Percentiles rank a stretch among this genome's conserved stretches.
These are phyloP conservation scores for Agrochola lychnidis DNA, from an alignment of 2,888 invertebrate species.

Conservation along the genomic window DNA sequence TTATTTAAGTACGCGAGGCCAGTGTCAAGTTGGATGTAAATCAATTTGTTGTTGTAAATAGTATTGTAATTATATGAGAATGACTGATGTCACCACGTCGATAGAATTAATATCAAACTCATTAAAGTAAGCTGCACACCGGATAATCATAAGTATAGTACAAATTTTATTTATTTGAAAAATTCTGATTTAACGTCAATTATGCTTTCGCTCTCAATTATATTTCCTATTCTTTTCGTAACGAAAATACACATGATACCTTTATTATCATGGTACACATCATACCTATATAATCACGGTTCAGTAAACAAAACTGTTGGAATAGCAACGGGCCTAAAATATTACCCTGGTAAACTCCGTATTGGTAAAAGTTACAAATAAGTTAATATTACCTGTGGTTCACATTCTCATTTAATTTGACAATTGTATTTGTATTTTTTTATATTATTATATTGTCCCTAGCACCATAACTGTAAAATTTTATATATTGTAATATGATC, in stretches of 20 bases:
- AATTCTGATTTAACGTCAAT: not conserved
- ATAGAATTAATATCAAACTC: slow-evolving; percentile 51
- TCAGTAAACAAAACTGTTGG: not conserved
- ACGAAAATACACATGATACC: not conserved
- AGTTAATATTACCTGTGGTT: not conserved
- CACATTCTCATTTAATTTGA: not conserved
- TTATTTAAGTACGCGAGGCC: slow-evolving; percentile 72
- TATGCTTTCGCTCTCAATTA: not conserved
- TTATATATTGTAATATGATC: not conserved
- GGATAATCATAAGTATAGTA: slow-evolving; percentile 16
- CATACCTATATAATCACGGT: not conserved
- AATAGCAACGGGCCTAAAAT: slow-evolving; percentile 22
- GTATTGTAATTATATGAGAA: slow-evolving; percentile 74
- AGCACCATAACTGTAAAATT: no score
- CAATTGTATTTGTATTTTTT: not conserved
- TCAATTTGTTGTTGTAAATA: slow-evolving; percentile 84
- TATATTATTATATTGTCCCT: no score
- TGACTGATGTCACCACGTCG: slow-evolving; percentile 79
- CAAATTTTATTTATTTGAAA: not conserved
- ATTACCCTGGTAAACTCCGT: slow-evolving; percentile 36
- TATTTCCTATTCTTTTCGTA: not conserved
- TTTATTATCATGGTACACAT: not conserved
- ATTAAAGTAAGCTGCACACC: slow-evolving; percentile 26
- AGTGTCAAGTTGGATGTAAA: slow-evolving; percentile 79
- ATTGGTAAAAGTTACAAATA: not conserved